Evolutionary conservation across 2,797 vertebrate genomes (phyloP).

Genomic region (Lerista edwardsae): DNA sequence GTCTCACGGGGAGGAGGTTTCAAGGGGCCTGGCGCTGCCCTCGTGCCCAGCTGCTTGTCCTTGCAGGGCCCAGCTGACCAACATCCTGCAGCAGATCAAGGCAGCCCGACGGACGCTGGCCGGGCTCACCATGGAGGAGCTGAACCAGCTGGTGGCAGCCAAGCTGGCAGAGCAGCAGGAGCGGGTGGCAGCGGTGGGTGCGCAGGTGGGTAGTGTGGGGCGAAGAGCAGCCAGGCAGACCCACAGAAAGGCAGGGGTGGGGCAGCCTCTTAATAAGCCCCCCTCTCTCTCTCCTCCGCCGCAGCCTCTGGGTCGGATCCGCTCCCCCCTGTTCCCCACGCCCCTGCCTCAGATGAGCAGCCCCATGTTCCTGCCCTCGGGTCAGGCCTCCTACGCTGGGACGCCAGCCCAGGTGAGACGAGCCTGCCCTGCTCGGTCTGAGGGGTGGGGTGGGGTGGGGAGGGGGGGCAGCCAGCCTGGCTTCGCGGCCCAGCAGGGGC

Average conservation of each 20-base stretch:
- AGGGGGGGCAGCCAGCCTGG: neutral
- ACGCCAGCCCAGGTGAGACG: constrained; percentile 78
- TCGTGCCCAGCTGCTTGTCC: constrained; percentile 16
- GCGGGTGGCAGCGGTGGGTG: constrained; percentile 50
- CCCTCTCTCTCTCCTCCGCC: constrained; percentile 17
- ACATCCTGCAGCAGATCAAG: constrained; percentile 93
- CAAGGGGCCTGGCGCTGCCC: too few relatives aligned
- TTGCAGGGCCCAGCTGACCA: constrained; percentile 83
- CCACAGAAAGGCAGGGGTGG: accelerated
- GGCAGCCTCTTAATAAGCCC: too few relatives aligned
- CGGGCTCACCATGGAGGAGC: constrained; percentile 89
- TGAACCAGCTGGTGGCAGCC: constrained; percentile 84
- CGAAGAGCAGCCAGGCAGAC: neutral
- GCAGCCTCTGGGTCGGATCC: constrained; percentile 80
- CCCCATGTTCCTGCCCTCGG: constrained; percentile 75
- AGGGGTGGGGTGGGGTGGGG: accelerated
- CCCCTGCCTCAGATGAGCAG: constrained; percentile 76
- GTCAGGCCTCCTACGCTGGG: constrained; percentile 76
- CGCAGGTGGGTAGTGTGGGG: constrained; percentile 68
- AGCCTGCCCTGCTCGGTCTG: neutral
- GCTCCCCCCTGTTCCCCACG: constrained; percentile 77
- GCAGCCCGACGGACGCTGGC: constrained; percentile 88
- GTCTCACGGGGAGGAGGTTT: too few relatives aligned
- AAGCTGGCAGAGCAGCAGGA: constrained; percentile 79
- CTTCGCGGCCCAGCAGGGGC: too few relatives aligned